Evolutionary conservation across 1,140 invertebrate genomes (phyloP).

Genomic region (Habropoda laboriosa): DNA sequence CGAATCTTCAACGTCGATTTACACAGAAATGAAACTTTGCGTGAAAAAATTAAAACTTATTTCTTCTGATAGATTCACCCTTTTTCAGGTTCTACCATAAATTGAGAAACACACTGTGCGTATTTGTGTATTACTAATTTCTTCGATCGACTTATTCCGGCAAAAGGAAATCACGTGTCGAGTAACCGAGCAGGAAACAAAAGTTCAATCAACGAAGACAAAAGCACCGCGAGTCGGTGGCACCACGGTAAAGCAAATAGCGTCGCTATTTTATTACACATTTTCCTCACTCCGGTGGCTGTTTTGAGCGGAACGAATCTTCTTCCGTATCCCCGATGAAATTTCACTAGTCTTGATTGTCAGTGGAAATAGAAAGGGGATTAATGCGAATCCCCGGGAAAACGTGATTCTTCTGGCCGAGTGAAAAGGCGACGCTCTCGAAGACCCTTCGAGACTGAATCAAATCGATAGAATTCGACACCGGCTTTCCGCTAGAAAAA

Average conservation of each 20-base stretch:
- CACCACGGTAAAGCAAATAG: too few species aligned
- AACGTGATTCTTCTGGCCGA: neutral
- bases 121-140: too few species aligned
- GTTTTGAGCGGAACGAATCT: neutral
- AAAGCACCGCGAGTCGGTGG: too few species aligned
- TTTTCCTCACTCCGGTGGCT: neutral
- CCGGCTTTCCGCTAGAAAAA: neutral
- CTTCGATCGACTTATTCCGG: too few species aligned
- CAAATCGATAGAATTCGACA: slow-evolving; percentile 27
- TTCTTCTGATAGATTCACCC: too few species aligned
- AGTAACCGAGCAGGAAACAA: neutral
- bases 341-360: neutral
- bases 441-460: slow-evolving; percentile 10
- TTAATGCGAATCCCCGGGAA: neutral
- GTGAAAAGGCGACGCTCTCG: neutral
- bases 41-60: too few species aligned
- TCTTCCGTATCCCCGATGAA: neutral
- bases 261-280: neutral
- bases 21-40: too few species aligned
- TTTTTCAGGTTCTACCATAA: too few species aligned
- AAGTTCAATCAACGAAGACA: too few species aligned
- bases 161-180: too few species aligned
- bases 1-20: too few species aligned
- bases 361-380: neutral
- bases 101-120: too few species aligned